phyloP scores from a whole-genome alignment of 1,140 invertebrate species.

The Meloidogyne chitwoodi region DNA sequence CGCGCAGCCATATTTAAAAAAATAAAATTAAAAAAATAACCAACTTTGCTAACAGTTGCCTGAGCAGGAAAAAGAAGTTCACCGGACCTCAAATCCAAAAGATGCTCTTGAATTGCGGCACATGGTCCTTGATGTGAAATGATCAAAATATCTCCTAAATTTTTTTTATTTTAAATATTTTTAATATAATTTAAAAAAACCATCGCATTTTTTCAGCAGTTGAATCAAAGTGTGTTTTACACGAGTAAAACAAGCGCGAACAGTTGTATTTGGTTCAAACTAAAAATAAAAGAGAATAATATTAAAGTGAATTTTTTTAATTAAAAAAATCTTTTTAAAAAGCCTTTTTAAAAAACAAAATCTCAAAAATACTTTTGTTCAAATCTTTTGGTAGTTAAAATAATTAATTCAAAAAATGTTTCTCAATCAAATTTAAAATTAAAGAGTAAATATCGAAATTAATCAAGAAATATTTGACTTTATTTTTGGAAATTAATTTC shows the following conservation, averaged over 20 bases:
- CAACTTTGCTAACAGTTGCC: slow-evolving; percentile 6
- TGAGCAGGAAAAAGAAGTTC: neutral
- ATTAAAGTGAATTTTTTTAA: too few relatives aligned
- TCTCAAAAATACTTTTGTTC: too few relatives aligned
- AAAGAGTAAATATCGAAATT: too few relatives aligned
- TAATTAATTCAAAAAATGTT: too few relatives aligned
- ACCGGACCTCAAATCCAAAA: neutral
- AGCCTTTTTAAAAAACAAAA: too few relatives aligned
- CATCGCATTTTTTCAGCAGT: neutral
- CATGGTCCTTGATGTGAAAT: slow-evolving; percentile 1
- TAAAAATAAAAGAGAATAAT: too few relatives aligned
- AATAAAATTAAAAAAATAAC: neutral
- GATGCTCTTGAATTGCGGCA: neutral
- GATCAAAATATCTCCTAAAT: neutral
- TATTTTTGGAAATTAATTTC: too few relatives aligned
- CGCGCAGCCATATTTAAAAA: neutral
- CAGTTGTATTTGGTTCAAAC: neutral
- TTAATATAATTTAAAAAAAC: neutral
- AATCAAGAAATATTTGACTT: too few relatives aligned
- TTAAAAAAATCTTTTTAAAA: too few relatives aligned
- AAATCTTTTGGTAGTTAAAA: too few relatives aligned
- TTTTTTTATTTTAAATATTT: neutral
- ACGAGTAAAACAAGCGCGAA: neutral
- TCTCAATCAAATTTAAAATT: too few relatives aligned
- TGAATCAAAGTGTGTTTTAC: neutral